Conservation (phyloP, 2,113 vertebrate species). For the Poecilia latipinna region DNA sequence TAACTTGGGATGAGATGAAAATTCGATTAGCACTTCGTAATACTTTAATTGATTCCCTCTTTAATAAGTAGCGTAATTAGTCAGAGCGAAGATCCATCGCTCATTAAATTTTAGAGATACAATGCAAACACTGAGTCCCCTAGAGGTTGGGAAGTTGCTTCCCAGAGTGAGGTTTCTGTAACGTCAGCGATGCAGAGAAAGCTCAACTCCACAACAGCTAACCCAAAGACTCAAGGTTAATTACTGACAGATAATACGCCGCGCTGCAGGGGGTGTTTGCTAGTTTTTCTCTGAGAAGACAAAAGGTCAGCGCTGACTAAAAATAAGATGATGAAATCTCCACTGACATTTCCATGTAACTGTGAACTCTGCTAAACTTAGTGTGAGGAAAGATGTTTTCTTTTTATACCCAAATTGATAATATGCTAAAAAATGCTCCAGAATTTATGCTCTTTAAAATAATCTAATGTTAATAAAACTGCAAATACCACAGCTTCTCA, state of each 20-base stretch:
- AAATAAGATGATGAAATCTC: background rate
- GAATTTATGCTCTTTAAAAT: background rate
- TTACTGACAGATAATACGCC: background rate
- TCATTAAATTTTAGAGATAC: background rate
- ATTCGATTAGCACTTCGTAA: background rate
- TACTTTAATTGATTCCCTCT: background rate
- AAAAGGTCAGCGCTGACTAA: background rate
- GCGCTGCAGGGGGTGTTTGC: background rate
- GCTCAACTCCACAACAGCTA: background rate
- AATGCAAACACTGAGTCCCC: background rate
- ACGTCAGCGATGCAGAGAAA: background rate
- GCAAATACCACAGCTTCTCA: background rate
- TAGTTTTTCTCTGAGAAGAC: background rate
- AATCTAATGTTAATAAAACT: background rate
- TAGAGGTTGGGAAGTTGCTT: background rate
- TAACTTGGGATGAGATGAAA: background rate
- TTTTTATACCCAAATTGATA: background rate
- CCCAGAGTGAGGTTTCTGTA: background rate
- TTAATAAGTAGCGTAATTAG: background rate
- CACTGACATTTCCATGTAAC: background rate
- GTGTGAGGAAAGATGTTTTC: background rate
- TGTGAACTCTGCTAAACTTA: background rate
- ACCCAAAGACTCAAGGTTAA: background rate
- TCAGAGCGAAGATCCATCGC: background rate
- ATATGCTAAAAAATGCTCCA: background rate